Conservation (phyloP, 2,888 invertebrate species). For the Drosophila macrospina region DNA sequence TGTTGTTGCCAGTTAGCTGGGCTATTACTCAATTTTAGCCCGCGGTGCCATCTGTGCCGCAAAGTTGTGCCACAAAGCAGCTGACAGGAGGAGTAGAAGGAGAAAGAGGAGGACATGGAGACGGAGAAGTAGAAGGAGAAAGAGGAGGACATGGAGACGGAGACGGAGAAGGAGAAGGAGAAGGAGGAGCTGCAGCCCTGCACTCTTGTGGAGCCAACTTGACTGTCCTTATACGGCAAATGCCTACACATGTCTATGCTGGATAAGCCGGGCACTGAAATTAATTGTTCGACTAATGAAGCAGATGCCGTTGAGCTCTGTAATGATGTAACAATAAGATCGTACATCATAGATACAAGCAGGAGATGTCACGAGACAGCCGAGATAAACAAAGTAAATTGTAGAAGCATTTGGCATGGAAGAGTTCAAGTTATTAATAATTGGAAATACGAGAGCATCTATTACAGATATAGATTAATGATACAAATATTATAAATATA, state of each 20-base stretch:
- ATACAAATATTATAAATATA: too few species aligned
- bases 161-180: background rate
- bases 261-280: slow-evolving; percentile 50
- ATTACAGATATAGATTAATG: background rate
- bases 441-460: background rate
- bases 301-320: slow-evolving; percentile 56
- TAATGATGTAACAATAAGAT: slow-evolving; percentile 63
- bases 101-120: background rate
- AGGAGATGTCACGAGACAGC: slow-evolving; percentile 44
- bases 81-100: background rate
- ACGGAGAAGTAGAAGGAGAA: background rate
- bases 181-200: background rate
- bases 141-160: background rate
- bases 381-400: slow-evolving; percentile 34
- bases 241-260: slow-evolving; percentile 55
- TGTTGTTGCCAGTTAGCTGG: slow-evolving; percentile 67
- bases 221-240: slow-evolving; percentile 63
- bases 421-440: slow-evolving; percentile 18
- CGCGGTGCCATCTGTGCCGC: slow-evolving; percentile 64
- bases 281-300: slow-evolving; percentile 76
- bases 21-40: slow-evolving; percentile 78
- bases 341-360: slow-evolving; percentile 45
- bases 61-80: slow-evolving; percentile 29
- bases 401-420: slow-evolving; percentile 11
- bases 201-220: slow-evolving; percentile 18